A percentile compares a stretch with the other conserved stretches of the same genome.
Conservation (phyloP, 2,888 invertebrate species). For the Notodonta ziczac region DNA sequence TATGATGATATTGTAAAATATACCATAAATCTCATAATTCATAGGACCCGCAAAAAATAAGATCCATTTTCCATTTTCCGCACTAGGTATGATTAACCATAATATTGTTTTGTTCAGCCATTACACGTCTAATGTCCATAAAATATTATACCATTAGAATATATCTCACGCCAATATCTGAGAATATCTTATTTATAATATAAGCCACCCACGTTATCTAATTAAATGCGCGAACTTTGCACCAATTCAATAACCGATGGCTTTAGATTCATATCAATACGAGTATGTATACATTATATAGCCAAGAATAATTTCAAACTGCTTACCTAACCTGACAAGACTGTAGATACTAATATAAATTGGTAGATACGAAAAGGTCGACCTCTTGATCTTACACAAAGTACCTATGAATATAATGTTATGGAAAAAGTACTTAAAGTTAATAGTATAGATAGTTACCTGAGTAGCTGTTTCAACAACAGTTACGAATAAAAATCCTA, state of each 20-base stretch:
- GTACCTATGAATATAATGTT: no score
- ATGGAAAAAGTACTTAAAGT: no score
- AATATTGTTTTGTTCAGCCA: background rate
- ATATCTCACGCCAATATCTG: constrained; percentile 33
- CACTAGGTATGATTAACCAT: background rate
- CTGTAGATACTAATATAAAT: no score
- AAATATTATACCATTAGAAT: constrained; percentile 2
- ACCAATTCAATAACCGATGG: constrained; percentile 33
- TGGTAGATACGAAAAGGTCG: no score
- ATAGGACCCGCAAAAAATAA: background rate
- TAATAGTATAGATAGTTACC: no score
- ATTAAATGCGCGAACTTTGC: constrained; percentile 46
- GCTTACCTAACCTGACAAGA: no score
- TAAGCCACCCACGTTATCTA: constrained; percentile 41
- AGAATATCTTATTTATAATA: constrained; percentile 37
- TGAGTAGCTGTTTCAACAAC: no score
- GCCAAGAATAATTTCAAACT: background rate
- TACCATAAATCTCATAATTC: background rate
- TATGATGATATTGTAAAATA: no score
- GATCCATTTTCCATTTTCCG: background rate
- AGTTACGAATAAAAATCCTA: no score
- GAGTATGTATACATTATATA: background rate
- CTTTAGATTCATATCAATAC: constrained; percentile 23
- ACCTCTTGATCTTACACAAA: no score
- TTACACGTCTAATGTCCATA: constrained; percentile 28